Base-by-base conservation (phyloP, 1,140 invertebrate species). In the Drosophila kanapiae region DNA sequence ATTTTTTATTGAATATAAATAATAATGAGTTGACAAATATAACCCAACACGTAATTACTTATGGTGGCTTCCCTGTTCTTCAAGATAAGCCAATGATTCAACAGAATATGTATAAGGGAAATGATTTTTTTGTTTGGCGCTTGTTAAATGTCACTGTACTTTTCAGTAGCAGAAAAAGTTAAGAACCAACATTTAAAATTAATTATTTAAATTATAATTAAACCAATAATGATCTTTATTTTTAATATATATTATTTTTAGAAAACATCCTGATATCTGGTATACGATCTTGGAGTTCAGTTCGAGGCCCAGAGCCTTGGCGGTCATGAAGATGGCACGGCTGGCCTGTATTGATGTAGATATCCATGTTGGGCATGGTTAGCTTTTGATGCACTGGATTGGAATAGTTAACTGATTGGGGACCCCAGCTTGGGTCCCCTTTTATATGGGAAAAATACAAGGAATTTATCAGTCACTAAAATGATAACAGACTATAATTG, bases 311-410 rank as follows among this genome's bases (percentile, higher is more conserved):
- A 97, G 78, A 27, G 95, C 94, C 68, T 95, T 95, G 10, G 96
- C 95, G 1, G 94, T 93, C 84, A 97, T 93, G 38, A 96, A 91
- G 13, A 96, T 95, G 3, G 95, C 92, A 5, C 96, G 94, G 92
- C 95, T 96, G 4, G 96, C 96, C 6, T 5, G 95, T 93, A 38
- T 95, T 84, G 92, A 96, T 95, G 92, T 96, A 96, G 51, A 96
- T 93, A 80, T 92, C 92, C 79, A 92, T 83, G n/a, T 29, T 67
- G 9, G 58, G 29, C 38, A 58, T 40, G 42, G 11, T 31, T 37
- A 54, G 11, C 18, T 27, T 33, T n/a, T 11, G 37, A 16, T 14
- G 29, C 10, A 35, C 35, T 16, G 38, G 14, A 65, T n/a, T 51
- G n/a, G 35, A 14, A 63, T 9, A 27, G 33, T 29, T 42, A 59